Percentiles rank a stretch among this genome's conserved stretches.
phyloP scores from a whole-genome alignment of 2,797 vertebrate species.

The Myotis planiceps region DNA sequence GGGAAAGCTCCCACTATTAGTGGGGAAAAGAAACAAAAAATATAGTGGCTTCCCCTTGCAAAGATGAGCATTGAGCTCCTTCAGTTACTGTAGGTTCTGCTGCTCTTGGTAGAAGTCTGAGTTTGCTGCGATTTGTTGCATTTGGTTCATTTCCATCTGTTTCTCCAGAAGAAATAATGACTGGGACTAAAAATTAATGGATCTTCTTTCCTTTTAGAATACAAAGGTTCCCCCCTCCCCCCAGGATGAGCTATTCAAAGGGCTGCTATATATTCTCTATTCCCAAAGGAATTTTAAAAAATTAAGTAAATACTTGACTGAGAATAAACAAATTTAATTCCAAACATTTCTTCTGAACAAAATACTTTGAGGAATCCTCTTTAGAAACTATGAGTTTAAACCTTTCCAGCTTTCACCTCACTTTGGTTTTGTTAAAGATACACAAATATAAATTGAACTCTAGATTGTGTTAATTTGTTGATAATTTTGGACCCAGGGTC shows the following conservation, averaged over 20 bases:
- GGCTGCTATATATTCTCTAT: not conserved
- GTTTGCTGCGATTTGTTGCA: not conserved
- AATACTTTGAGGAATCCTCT: not conserved
- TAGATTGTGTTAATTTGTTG: not conserved
- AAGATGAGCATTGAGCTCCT: not conserved
- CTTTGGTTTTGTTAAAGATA: slow-evolving; percentile 1
- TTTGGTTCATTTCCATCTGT: not conserved
- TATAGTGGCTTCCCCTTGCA: not conserved
- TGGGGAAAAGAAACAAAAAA: not conserved
- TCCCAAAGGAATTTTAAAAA: not conserved
- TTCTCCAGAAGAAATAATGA: not conserved
- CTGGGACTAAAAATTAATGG: not conserved
- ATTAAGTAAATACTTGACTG: not conserved
- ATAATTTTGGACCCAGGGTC: not conserved
- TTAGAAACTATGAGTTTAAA: not conserved
- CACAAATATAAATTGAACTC: not conserved
- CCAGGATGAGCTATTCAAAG: not conserved
- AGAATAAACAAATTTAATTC: not conserved
- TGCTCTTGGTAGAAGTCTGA: not conserved
- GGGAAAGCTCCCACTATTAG: not conserved
- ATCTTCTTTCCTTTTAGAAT: not conserved
- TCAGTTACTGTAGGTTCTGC: not conserved
- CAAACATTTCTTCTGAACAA: not conserved
- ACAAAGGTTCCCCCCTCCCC: not conserved
- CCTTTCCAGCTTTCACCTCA: not conserved